Percentiles rank a stretch among this genome's conserved stretches.
Evolutionary conservation across 2,113 vertebrate genomes (phyloP).

Genomic region (Physeter macrocephalus): DNA sequence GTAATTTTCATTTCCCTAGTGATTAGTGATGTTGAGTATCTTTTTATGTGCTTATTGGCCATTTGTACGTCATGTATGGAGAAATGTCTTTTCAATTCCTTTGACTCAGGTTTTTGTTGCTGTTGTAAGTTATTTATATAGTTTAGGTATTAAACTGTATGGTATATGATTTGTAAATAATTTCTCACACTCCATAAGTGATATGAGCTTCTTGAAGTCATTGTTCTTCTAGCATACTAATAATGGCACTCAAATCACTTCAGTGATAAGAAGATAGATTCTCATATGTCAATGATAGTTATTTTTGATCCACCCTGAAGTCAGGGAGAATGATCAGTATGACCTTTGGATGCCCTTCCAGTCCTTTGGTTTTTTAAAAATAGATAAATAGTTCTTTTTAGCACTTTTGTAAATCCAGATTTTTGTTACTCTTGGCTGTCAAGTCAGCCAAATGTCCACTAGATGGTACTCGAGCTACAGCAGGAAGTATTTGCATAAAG

Average conservation of each 20-base stretch:
- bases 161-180: background rate
- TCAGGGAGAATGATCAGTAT: background rate
- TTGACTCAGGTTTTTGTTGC: background rate
- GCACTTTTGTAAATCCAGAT: background rate
- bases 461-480: constrained; percentile 50
- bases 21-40: background rate
- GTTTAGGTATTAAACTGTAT: background rate
- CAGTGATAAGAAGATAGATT: background rate
- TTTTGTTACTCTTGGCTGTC: background rate
- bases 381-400: background rate
- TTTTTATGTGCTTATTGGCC: background rate
- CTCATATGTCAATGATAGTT: background rate
- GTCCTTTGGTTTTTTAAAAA: background rate
- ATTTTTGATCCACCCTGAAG: background rate
- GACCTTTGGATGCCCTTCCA: background rate
- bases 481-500: background rate
- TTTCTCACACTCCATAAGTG: background rate
- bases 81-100: background rate
- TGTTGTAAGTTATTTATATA: background rate
- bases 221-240: background rate
- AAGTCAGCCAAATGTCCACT: constrained; percentile 44
- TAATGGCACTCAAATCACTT: background rate
- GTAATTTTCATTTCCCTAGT: constrained; percentile 1
- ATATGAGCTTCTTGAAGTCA: background rate
- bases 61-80: background rate